phyloP scores from a whole-genome alignment of 1,140 invertebrate genomes.

The Aleiodes sp. region DNA sequence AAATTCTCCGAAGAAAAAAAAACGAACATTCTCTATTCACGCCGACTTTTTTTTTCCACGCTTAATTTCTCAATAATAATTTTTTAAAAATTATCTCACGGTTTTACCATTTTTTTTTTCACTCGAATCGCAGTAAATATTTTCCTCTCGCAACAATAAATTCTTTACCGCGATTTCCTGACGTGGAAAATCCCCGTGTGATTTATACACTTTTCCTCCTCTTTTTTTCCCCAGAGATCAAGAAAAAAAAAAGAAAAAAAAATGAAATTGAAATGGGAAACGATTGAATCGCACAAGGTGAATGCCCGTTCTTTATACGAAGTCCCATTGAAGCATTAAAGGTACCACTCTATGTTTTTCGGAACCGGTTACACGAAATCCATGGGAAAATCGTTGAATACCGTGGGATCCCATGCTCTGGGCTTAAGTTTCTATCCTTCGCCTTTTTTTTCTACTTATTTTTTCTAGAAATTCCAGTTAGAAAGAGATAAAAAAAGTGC shows the following conservation, averaged over 20 bases:
- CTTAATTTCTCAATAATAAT: neutral
- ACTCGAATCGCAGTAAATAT: no score
- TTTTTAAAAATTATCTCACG: neutral
- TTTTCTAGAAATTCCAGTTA: neutral
- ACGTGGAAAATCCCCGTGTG: slow-evolving; percentile 5
- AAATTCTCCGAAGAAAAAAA: no score
- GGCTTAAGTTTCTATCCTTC: neutral
- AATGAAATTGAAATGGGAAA: slow-evolving; percentile 19
- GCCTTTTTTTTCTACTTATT: no score
- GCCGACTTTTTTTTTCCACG: no score
- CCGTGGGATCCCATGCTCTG: slow-evolving; percentile 26
- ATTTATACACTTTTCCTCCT: no score
- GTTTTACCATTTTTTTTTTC: neutral
- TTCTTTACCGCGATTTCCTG: neutral
- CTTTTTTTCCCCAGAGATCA: neutral
- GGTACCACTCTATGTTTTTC: slow-evolving; percentile 32
- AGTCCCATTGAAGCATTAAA: slow-evolving; percentile 32
- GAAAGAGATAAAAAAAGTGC: neutral
- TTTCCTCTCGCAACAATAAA: no score
- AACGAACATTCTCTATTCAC: no score
- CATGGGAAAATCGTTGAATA: slow-evolving; percentile 35
- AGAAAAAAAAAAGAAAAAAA: slow-evolving; percentile 16
- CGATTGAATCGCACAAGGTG: slow-evolving; percentile 31
- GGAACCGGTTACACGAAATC: slow-evolving; percentile 37
- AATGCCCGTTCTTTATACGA: slow-evolving; percentile 27